Evolutionary conservation across 2,888 invertebrate genomes (phyloP), one percentile per base, ranked within the genome.

Genomic region (Drosophila rubida): DNA sequence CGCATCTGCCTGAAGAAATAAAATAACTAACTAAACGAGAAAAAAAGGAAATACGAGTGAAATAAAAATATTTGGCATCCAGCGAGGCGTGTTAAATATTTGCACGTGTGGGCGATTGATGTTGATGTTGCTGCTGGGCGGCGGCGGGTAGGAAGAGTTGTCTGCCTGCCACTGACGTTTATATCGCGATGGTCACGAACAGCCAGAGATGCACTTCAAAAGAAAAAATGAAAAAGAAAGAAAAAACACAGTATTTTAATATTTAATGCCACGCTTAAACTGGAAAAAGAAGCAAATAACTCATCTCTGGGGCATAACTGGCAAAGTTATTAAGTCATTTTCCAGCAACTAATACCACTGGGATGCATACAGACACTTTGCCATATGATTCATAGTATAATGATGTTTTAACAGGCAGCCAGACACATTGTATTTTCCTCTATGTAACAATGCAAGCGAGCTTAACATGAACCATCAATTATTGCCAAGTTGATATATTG

Each of bases 81-180:
- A 84, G 37, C 73, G 37, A 75, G 49, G 69, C 82, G 67, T 62
- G 69, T 69, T 66, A 49, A 71, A 45, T 55, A 51, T 42, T 41
- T 55, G 59, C 57, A 50, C 59, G 49, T 49, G 51, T 60, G 46
- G 41, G 42, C 32, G 42, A 49, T 39, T 25, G 49, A 32, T 37
- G 49, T 27, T 37, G 19, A 6, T 41, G n/a, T 41, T 53, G 13
- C 8, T 41, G n/a, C n/a, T n/a, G 9, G 42, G 8, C 5, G 11
- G 30, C 2, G 11, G 30, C 30, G 11, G 4, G 16, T 45, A 39
- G 53, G 4, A 25, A 4, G 7, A 68, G 5, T 39, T 19, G 39
- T 14, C 51, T 51, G 25, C 14, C 51, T 51, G 25, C 14, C 16
- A 8, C 27, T n/a, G 4, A 22, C n/a, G 19, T 45, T 25, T 13